A percentile compares a stretch with the other conserved stretches of the same genome.
Evolutionary conservation across 2,888 invertebrate species (phyloP).

Genomic region (Pimpla rufipes): DNA sequence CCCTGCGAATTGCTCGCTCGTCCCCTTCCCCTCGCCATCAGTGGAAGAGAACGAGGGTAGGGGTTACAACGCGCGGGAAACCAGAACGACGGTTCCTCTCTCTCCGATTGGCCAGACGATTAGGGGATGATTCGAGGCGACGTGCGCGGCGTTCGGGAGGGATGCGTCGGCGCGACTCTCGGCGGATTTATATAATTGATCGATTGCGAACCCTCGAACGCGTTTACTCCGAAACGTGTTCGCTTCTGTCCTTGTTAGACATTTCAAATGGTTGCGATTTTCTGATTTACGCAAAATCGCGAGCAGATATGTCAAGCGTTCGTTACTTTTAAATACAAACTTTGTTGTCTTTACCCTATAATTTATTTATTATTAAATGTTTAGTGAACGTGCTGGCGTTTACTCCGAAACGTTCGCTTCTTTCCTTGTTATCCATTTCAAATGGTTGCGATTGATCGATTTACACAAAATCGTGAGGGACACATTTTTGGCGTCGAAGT

Average conservation of each 20-base stretch:
- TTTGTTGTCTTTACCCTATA: too few relatives aligned
- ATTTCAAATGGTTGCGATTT: too few relatives aligned
- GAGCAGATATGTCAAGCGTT: too few relatives aligned
- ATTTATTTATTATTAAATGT: too few relatives aligned
- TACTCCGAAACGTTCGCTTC: too few relatives aligned
- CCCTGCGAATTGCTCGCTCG: conserved; percentile 43
- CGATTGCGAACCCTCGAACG: conserved; percentile 30
- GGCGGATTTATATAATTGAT: conserved; percentile 66
- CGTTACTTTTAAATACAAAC: too few relatives aligned
- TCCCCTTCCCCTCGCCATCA: conserved; percentile 37
- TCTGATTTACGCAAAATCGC: too few relatives aligned
- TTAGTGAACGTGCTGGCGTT: neutral
- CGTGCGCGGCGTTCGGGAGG: conserved; percentile 30
- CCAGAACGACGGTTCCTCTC: conserved; percentile 40
- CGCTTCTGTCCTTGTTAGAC: neutral
- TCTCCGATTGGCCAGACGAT: conserved; percentile 78
- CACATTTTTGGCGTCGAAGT: neutral
- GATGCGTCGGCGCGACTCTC: conserved; percentile 55
- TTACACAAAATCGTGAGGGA: neutral
- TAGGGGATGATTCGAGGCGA: conserved; percentile 79
- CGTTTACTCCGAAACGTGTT: neutral
- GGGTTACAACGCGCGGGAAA: conserved; percentile 59
- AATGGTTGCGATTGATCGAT: neutral
- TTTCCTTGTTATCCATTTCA: too few relatives aligned
- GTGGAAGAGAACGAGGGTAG: conserved; percentile 30